phyloP scores from a whole-genome alignment of 2,797 vertebrate genomes.

The Thripadectes ignobilis region DNA sequence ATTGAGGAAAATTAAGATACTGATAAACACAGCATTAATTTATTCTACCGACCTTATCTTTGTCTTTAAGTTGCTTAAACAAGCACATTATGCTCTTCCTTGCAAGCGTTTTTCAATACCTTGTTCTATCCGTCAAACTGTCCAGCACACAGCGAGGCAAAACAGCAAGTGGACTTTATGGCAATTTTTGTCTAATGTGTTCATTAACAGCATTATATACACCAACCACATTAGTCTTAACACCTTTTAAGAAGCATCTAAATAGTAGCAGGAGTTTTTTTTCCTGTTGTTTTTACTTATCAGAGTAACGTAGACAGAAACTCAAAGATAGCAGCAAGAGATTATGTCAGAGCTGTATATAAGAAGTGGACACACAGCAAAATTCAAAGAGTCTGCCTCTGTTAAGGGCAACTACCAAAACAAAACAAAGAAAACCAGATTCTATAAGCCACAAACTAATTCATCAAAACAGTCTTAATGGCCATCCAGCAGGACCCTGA shows the following conservation, averaged over 20 bases:
- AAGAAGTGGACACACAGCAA: neutral
- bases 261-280: neutral
- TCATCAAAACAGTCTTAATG: neutral
- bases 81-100: neutral
- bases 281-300: neutral
- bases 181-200: neutral
- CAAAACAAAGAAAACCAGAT: neutral
- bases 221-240: neutral
- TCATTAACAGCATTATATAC: neutral
- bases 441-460: neutral
- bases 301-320: neutral
- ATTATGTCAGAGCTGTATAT: rapidly evolving
- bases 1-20: neutral
- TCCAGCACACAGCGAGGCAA: neutral
- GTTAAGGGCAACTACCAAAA: neutral
- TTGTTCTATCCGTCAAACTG: neutral
- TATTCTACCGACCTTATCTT: neutral
- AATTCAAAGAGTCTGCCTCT: neutral
- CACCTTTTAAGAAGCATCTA: neutral
- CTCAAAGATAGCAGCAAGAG: neutral
- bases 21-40: neutral
- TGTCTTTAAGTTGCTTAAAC: neutral
- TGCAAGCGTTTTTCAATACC: neutral
- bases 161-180: neutral
- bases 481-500: neutral